Base-by-base conservation (phyloP, 2,113 vertebrate genomes). In the Dryoscopus gambensis region DNA sequence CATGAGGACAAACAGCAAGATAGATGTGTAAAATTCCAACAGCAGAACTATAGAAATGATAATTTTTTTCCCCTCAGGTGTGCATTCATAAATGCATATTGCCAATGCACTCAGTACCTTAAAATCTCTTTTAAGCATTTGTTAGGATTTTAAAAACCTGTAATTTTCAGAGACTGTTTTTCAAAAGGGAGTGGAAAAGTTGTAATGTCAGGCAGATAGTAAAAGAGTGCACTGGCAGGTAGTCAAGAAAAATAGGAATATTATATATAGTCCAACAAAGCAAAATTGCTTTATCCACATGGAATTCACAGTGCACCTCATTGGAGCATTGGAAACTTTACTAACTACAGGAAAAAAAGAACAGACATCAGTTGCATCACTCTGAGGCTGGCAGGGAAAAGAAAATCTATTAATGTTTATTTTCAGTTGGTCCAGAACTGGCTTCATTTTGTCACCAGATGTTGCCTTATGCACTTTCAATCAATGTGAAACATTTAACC, bases 401-500 rank as follows among this genome's bases (percentile, higher is more conserved):
- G 19, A 5, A 39, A 24, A 68, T 12, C 24, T 28, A 23, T 8
- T 5, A 68, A 50, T 35, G 4, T 1, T 75, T 68, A 7, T 75
- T 81, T 87, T 55, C 22, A 63, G 9, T 76, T 91, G 13, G 27
- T 96, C 78, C 64, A 91, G 60, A 93, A 84, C 44, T 82, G 46
- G 19, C 76, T 83, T 90, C 6, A 65, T 64, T 91, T 82, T 44
- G 6, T 60, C 25, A 70, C 28, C 24, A 80, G 59, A 63, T 75
- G n/a, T 84, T 91, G 47, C 55, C 86, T 96, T 75, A 44, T 64
- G 15, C 5, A 62, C 42, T 82, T 93, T 70, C 70, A 95, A 69
- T 65, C 64, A 56, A 74, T 24, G 20, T 69, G 39, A 95, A 78
- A 60, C 59, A 80, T 96, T 96, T 94, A 91, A 93, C 12, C 18